Conservation (phyloP, 2,888 invertebrate genomes). For the Machimus rusticus region DNA sequence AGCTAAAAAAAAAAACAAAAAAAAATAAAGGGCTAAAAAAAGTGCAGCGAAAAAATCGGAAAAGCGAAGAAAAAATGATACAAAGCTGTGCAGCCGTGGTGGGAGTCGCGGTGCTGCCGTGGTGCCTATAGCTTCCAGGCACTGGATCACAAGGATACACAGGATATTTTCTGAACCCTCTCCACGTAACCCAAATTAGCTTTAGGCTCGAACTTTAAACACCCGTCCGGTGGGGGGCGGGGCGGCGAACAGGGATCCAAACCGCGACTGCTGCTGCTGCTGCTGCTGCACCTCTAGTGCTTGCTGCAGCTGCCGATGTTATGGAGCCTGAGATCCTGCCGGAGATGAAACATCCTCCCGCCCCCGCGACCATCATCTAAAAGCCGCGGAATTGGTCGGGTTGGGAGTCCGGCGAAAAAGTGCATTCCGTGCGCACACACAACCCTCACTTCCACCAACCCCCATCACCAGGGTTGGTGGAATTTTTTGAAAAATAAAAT, state of each 20-base stretch:
- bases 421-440: conserved; percentile 19
- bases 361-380: neutral
- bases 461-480: too few species aligned
- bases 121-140: conserved; percentile 14
- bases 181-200: conserved; percentile 46
- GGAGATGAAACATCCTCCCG: neutral
- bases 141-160: conserved; percentile 33
- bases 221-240: neutral
- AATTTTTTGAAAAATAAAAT: neutral
- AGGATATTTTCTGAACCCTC: conserved; percentile 7
- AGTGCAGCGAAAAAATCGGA: neutral
- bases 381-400: neutral
- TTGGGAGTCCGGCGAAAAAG: neutral
- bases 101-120: neutral
- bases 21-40: neutral
- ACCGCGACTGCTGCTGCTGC: neutral
- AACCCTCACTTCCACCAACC: neutral
- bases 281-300: neutral
- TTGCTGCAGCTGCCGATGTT: neutral
- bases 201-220: conserved; percentile 46
- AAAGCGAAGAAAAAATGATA: conserved; percentile 30
- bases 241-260: neutral
- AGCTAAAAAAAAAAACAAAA: neutral
- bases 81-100: conserved; percentile 29
- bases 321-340: neutral